Percentiles rank a stretch among this genome's conserved stretches.
These are phyloP conservation scores for Rotaria sp. DNA, from an alignment of 2,888 invertebrate genomes.

Conservation along the genomic window DNA sequence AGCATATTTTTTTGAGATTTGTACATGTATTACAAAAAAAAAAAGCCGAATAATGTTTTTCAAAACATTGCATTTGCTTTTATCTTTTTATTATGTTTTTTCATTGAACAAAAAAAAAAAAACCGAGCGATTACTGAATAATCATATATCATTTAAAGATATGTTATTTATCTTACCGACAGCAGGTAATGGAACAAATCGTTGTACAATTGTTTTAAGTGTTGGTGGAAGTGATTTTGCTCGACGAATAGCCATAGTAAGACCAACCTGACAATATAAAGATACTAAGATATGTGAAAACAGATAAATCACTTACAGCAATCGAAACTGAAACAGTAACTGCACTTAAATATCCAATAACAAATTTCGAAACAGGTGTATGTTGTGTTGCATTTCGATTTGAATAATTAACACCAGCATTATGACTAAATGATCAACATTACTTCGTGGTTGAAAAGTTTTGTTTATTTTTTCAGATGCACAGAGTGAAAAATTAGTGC, in stretches of 20 bases:
- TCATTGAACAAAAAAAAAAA: too few species aligned
- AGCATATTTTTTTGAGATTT: not conserved
- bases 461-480: too few species aligned
- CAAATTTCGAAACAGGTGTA: conserved; percentile 54
- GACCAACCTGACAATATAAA: conserved; percentile 49
- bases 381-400: conserved; percentile 59
- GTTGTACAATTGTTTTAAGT: conserved; percentile 54
- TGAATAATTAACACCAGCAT: conserved; percentile 59
- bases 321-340: conserved; percentile 57
- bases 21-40: not conserved
- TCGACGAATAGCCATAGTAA: conserved; percentile 50
- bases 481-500: too few species aligned
- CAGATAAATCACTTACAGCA: conserved; percentile 49
- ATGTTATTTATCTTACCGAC: conserved; percentile 49
- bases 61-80: too few species aligned
- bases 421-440: conserved; percentile 48
- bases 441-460: too few species aligned
- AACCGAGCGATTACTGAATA: too few species aligned
- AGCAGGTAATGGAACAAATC: conserved; percentile 57
- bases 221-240: conserved; percentile 51
- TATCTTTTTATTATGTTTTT: too few species aligned
- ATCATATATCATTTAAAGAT: not conserved
- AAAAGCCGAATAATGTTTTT: too few species aligned
- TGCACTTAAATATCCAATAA: conserved; percentile 57
- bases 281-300: conserved; percentile 28